phyloP scores from a whole-genome alignment of 2,888 invertebrate species.

The Conus canariensis region DNA sequence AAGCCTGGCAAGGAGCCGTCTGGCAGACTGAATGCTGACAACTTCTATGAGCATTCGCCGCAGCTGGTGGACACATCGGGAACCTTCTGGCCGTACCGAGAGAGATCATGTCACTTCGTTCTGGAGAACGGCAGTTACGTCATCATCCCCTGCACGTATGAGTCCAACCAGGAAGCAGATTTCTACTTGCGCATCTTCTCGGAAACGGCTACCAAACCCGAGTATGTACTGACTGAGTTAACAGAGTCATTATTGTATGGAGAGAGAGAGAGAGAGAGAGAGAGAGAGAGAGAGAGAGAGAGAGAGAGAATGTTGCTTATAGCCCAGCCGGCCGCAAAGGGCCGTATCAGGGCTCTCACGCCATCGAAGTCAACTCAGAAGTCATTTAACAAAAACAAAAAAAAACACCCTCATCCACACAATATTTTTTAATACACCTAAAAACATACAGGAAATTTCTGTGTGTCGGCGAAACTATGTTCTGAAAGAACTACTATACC shows the following conservation, averaged over 20 bases:
- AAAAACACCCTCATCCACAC: too few relatives aligned
- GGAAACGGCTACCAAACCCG: slow-evolving; percentile 81
- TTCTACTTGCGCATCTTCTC: slow-evolving; percentile 96
- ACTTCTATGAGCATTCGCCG: slow-evolving; percentile 59
- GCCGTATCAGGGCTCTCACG: too few relatives aligned
- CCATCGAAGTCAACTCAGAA: too few relatives aligned
- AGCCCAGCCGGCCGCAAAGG: too few relatives aligned
- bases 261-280: not conserved
- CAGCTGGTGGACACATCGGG: slow-evolving; percentile 62
- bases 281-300: too few relatives aligned
- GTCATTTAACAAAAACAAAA: too few relatives aligned
- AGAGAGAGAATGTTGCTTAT: too few relatives aligned
- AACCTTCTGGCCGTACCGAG: slow-evolving; percentile 84
- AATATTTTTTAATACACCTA: too few relatives aligned
- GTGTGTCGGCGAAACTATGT: too few relatives aligned
- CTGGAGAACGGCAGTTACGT: slow-evolving; percentile 95
- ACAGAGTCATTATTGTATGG: not conserved
- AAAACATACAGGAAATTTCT: too few relatives aligned
- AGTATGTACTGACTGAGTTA: slow-evolving; percentile 14
- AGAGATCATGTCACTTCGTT: slow-evolving; percentile 93
- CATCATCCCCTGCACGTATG: slow-evolving; percentile 96
- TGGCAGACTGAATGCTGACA: slow-evolving; percentile 44
- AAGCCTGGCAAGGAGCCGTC: slow-evolving; percentile 36
- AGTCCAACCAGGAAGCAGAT: slow-evolving; percentile 97
- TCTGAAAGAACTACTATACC: too few relatives aligned